These are phyloP conservation scores for Gambusia holbrooki DNA, from an alignment of 2,113 vertebrate genomes.

Conservation along the genomic window DNA sequence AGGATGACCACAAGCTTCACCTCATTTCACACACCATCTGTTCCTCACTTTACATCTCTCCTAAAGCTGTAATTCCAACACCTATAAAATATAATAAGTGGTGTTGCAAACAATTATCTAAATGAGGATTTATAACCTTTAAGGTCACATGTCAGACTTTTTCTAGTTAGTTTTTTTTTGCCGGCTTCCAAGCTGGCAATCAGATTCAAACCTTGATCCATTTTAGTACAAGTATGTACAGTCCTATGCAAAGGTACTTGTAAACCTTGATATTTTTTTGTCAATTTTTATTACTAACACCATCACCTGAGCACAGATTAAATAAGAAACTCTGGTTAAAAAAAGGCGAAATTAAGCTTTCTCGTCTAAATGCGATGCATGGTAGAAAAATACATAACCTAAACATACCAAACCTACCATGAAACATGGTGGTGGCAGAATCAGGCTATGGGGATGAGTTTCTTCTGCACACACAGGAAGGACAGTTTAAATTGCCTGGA, in stretches of 20 bases:
- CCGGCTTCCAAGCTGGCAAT: background rate
- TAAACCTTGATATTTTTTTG: no score
- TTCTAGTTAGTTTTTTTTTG: background rate
- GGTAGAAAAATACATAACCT: background rate
- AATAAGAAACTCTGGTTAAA: no score
- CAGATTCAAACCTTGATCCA: background rate
- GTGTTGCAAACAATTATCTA: constrained; percentile 2
- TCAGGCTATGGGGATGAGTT: no score
- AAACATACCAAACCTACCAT: no score
- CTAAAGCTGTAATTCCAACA: constrained; percentile 23
- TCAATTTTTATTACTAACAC: no score
- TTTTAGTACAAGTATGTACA: background rate
- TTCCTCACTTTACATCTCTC: constrained; percentile 36
- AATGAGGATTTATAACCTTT: background rate
- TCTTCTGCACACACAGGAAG: no score
- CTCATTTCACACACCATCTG: constrained; percentile 55
- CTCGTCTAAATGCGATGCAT: background rate
- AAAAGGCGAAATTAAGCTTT: no score
- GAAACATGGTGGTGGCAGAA: no score
- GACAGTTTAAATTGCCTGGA: no score
- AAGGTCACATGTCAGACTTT: background rate
- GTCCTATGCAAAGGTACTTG: background rate
- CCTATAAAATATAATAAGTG: background rate
- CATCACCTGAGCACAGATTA: no score
- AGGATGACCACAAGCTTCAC: constrained; percentile 43